Conservation (phyloP, 2,797 vertebrate species). For the Coreius guichenoti region DNA sequence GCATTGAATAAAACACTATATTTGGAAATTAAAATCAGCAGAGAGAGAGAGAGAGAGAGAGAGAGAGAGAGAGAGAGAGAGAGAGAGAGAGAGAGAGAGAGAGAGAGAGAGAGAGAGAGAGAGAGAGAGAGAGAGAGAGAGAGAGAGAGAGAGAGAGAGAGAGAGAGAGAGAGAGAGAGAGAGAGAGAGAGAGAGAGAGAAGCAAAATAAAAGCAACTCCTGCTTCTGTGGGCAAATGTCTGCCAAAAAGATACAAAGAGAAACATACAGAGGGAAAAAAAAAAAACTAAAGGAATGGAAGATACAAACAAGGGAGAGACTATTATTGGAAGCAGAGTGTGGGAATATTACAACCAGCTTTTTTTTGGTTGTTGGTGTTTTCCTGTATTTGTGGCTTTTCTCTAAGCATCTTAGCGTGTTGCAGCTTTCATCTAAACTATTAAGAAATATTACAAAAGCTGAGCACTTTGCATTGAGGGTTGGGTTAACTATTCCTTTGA, state of each 20-base stretch:
- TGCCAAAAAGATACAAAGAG: neutral
- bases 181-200: neutral
- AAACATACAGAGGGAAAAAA: neutral
- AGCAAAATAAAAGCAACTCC: neutral
- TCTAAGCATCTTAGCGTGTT: conserved; percentile 62
- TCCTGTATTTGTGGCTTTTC: conserved; percentile 57
- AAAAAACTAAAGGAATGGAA: neutral
- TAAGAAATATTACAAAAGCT: conserved; percentile 47
- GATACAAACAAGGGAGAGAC: conserved; percentile 8
- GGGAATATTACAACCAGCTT: conserved; percentile 54
- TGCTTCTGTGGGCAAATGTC: conserved; percentile 21
- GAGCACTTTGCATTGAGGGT: neutral
- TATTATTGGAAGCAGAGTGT: conserved; percentile 11
- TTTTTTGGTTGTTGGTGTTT: conserved; percentile 44
- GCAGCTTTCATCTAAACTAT: conserved; percentile 58
- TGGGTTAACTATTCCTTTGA: neutral
- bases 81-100: no score
- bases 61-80: no score
- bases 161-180: no score
- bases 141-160: neutral
- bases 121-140: neutral
- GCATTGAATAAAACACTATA: neutral
- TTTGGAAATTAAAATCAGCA: conserved; percentile 21
- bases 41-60: no score
- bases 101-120: no score